phyloP scores from a whole-genome alignment of 2,113 vertebrate genomes.

The Megalops atlanticus region DNA sequence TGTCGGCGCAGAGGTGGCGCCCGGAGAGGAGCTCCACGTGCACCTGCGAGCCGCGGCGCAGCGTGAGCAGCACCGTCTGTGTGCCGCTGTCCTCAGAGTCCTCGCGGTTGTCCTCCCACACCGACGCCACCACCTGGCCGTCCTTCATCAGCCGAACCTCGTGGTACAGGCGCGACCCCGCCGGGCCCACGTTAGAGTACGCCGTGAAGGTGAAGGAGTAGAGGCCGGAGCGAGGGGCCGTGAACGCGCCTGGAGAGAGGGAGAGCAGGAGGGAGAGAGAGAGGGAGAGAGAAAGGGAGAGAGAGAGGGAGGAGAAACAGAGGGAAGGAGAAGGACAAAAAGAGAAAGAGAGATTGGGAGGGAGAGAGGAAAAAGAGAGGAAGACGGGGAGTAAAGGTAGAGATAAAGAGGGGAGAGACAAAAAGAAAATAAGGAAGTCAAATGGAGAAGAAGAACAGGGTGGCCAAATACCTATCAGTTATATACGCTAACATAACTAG shows the following conservation, averaged over 20 bases:
- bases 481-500: too few species aligned
- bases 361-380: too few species aligned
- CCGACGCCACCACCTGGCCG: constrained; percentile 9
- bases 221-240: constrained; percentile 53
- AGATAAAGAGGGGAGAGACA: too few species aligned
- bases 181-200: constrained; percentile 49
- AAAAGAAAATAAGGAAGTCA: too few species aligned
- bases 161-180: constrained; percentile 50
- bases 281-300: too few species aligned
- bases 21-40: constrained; percentile 59
- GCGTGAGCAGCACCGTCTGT: constrained; percentile 53
- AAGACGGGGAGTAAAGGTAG: too few species aligned
- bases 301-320: too few species aligned
- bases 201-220: constrained; percentile 61
- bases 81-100: constrained; percentile 63
- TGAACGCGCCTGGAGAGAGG: constrained; percentile 59
- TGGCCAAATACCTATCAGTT: too few species aligned
- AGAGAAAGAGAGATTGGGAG: too few species aligned
- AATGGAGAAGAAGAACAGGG: too few species aligned
- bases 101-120: constrained; percentile 69
- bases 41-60: constrained; percentile 61
- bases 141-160: constrained; percentile 62
- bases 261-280: too few species aligned
- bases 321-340: too few species aligned
- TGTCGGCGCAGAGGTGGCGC: constrained; percentile 57